Base-by-base conservation (phyloP, 2,888 invertebrate genomes). In the Synergus gifuensis region DNA sequence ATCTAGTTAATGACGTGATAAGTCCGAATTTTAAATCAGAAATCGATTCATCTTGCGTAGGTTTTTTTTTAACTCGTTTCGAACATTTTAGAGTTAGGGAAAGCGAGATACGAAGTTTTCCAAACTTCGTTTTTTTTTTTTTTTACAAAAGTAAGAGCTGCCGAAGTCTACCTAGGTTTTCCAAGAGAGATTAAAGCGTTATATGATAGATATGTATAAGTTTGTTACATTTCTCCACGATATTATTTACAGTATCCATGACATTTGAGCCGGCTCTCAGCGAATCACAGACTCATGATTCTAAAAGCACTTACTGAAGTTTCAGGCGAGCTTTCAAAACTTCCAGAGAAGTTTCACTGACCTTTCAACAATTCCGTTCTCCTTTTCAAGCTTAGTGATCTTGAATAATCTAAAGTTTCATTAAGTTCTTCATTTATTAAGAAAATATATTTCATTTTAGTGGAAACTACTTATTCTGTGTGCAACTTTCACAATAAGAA, bases 11-110 rank as follows among this genome's bases (percentile, higher is more conserved):
- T 77, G 84, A 83, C 81, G 82, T 83, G 69, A 80, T 79, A 79
- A 84, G 84, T 86, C 85, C 69, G 83, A 83, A 83, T 83, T 87
- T 88, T 86, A 86, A 84, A 83, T 83, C 78, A 83, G 77, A 79
- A 80, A 81, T 83, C 83, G 83, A 87, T 86, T 83, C 85, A 85
- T 80, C 77, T 60, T 83, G 83, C 83, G 84, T 79, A 84, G 82
- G 83, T 82, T 83, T 80, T 69, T 81, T 87, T 87, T 86, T 85
- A 85, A 85, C 85, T 87, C 84, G 84, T 86, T 85, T 84, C 82
- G 81, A 83, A 80, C 79, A 84, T 85, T 85, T 85, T 83, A 86
- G 78, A 83, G 82, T 86, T 85, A 81, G 36, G 49, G 80, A 54
- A 78, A 77, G 28, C 36, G 64, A 81, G 77, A 81, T 82, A 60